Base-by-base conservation (phyloP, 2,888 invertebrate species). In the Lacanobia wlatinum region DNA sequence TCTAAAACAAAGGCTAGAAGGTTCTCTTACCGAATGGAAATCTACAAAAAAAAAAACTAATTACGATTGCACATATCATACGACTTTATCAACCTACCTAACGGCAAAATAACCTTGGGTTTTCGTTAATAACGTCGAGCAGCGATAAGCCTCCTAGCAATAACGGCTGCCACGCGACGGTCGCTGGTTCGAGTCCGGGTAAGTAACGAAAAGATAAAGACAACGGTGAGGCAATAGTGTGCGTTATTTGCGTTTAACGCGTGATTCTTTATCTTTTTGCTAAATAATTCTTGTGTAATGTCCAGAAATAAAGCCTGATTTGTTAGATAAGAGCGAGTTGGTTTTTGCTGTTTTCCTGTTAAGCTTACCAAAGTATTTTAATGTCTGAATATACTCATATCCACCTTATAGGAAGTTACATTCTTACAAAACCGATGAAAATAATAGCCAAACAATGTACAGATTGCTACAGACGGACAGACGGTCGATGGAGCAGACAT, bases 151-250 rank as follows among this genome's bases (percentile, higher is more conserved):
- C 12, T 21, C 12, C 50, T 50, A 56, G 55, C 34, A 43, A 78
- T 73, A 73, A 78, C 78, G 73, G 4, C 53, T 23, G 28, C 23
- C 59, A 80, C 38, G 28, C 55, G 50, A 58, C 12, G 50, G n/a
- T 6, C 18, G n/a, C 23, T 21, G 34, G 38, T 28, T 80, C 28
- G 50, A 56, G 2, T 46, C n/a, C 50, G 34, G 34, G 12, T 50
- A 61, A 21, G 14, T 73, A 73, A 80, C 50, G 60, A 56, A 61
- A 50, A 38, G 61, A 80, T 75, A 62, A 61, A 10, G n/a, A 12
- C 34, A 43, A 10, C n/a, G n/a, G 34, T 80, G 56, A 28, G n/a
- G 62, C 18, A 61, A 74, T 18, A 46, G n/a, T 46, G 23, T 70
- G 38, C 46, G 21, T 52, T 68, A 58, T 40, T 53, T 10, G 10